These are phyloP conservation scores for Megaceryle torquata DNA, from an alignment of 2,113 vertebrate species.

Conservation along the genomic window DNA sequence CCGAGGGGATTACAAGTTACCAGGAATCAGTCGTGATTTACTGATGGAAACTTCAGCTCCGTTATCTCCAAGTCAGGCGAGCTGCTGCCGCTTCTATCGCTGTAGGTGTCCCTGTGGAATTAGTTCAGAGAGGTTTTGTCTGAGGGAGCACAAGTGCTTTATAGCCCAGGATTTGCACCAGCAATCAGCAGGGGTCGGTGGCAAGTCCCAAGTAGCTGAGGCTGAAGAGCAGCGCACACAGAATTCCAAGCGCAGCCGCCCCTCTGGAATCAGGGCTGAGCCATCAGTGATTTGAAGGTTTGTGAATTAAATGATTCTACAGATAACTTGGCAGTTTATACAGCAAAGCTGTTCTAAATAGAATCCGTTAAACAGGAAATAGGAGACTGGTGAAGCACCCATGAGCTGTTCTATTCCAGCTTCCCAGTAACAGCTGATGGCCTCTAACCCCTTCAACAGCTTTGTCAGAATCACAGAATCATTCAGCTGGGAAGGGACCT, in stretches of 20 bases:
- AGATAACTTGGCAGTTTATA: not conserved
- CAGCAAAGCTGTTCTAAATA: not conserved
- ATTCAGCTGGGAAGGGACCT: not conserved
- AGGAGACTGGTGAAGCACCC: not conserved
- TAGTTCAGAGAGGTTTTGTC: not conserved
- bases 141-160: not conserved
- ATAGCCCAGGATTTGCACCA: not conserved
- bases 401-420: not conserved
- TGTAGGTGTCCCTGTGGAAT: constrained; percentile 89
- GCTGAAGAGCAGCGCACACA: not conserved
- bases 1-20: not conserved
- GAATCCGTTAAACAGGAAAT: not conserved
- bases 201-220: too few species aligned
- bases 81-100: constrained; percentile 89
- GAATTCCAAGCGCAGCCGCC: not conserved
- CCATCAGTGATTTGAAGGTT: not conserved
- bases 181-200: not conserved
- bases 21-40: constrained; percentile 76
- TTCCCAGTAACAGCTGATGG: not conserved
- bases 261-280: not conserved
- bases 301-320: not conserved
- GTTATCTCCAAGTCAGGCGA: constrained; percentile 90
- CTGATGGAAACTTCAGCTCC: constrained; percentile 83
- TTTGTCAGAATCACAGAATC: not conserved
- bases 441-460: not conserved